Evolutionary conservation across 1,140 invertebrate species (phyloP).

Genomic region (Callitettix versicolor): DNA sequence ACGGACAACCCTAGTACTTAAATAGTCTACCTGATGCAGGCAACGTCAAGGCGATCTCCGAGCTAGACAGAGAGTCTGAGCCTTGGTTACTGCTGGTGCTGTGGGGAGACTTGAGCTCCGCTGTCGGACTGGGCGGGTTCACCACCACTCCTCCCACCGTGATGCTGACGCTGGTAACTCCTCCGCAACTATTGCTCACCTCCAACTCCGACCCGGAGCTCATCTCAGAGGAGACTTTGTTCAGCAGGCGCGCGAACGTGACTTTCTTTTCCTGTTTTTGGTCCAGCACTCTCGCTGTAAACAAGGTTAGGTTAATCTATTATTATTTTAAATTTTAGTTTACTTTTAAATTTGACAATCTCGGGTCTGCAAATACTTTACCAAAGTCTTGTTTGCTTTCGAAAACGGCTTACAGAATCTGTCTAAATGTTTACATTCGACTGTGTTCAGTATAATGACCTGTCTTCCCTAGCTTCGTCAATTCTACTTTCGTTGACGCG

Average conservation of each 20-base stretch:
- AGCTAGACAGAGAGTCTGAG: conserved; percentile 55
- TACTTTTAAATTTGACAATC: too few species aligned
- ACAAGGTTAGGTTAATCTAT: too few species aligned
- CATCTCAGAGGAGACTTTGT: conserved; percentile 61
- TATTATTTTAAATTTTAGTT: too few species aligned
- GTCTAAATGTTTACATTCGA: too few species aligned
- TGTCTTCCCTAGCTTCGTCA: too few species aligned
- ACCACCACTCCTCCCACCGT: neutral
- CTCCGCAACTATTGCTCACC: neutral
- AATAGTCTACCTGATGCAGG: conserved; percentile 5
- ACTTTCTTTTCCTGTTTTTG: conserved; percentile 62
- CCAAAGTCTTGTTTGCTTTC: too few species aligned
- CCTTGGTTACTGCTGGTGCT: conserved; percentile 42
- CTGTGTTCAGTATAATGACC: too few species aligned
- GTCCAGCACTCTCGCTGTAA: conserved; percentile 9
- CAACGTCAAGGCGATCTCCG: conserved; percentile 39
- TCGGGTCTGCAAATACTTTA: too few species aligned
- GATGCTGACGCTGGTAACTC: neutral
- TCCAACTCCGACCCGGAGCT: conserved; percentile 54
- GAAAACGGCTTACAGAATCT: too few species aligned
- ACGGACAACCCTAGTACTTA: too few species aligned
- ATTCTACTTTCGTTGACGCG: too few species aligned
- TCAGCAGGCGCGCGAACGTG: conserved; percentile 58
- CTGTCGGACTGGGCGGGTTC: neutral
- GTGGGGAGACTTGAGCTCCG: conserved; percentile 18